Percentiles rank a stretch among this genome's conserved stretches.
phyloP scores from a whole-genome alignment of 2,113 vertebrate species.

The Lepisosteus osseus region DNA sequence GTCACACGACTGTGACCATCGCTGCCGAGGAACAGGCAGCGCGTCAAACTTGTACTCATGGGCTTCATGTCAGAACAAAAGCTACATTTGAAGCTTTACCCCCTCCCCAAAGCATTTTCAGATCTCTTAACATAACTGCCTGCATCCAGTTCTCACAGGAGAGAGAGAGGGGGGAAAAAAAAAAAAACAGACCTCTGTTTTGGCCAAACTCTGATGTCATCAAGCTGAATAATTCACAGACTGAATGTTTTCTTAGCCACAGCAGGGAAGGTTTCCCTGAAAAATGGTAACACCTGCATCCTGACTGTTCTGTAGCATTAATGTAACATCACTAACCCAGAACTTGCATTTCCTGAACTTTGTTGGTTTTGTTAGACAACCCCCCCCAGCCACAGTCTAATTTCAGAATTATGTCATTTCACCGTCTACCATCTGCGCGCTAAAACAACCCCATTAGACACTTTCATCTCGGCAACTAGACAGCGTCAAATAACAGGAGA shows the following conservation, averaged over 20 bases:
- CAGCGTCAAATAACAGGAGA: no score
- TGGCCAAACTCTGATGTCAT: slow-evolving; percentile 25
- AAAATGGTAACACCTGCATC: slow-evolving; percentile 34
- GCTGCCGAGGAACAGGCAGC: neutral
- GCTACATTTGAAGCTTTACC: no score
- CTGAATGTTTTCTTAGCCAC: neutral
- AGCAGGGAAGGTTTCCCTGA: neutral
- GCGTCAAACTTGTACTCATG: no score
- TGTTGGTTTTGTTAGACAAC: slow-evolving; percentile 3
- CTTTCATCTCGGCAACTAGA: no score
- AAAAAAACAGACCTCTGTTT: slow-evolving; percentile 18
- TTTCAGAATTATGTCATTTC: neutral
- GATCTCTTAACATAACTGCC: no score
- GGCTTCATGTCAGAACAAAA: no score
- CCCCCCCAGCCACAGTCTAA: neutral
- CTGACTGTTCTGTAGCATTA: slow-evolving; percentile 18
- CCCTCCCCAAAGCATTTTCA: no score
- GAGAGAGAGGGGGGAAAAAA: neutral
- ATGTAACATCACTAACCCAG: slow-evolving; percentile 14
- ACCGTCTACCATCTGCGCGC: no score
- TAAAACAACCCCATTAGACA: no score
- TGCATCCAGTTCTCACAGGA: no score
- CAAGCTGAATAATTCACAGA: slow-evolving; percentile 29
- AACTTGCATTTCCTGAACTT: no score
- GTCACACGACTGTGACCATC: neutral